A percentile compares a stretch with the other conserved stretches of the same genome.
phyloP scores from a whole-genome alignment of 2,888 invertebrate genomes.

The Choristoneura rosaceana region DNA sequence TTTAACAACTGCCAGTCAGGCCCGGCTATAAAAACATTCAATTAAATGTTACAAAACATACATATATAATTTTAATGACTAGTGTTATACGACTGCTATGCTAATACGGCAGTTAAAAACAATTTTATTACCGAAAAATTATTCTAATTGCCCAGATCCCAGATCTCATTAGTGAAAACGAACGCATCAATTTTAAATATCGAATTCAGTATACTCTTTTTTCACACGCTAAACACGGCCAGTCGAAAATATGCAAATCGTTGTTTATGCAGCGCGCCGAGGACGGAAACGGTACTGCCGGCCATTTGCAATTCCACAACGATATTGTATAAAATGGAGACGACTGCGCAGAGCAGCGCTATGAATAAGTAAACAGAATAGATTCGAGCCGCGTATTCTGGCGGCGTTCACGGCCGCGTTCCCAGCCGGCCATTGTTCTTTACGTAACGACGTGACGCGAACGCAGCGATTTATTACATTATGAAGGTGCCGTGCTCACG shows the following conservation, averaged over 20 bases:
- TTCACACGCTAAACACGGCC: conserved; percentile 55
- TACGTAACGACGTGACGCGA: conserved; percentile 73
- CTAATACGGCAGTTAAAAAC: conserved; percentile 9
- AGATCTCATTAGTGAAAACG: conserved; percentile 29
- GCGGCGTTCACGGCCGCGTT: conserved; percentile 72
- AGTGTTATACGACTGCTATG: conserved; percentile 2
- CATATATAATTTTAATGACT: conserved; percentile 8
- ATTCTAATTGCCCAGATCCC: conserved; percentile 10
- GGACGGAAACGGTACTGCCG: conserved; percentile 75
- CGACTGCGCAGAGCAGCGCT: conserved; percentile 51
- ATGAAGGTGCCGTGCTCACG: conserved; percentile 63
- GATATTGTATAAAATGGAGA: conserved; percentile 72
- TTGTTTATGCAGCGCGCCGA: conserved; percentile 64
- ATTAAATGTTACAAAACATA: neutral
- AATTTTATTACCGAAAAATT: conserved; percentile 12
- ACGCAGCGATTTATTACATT: conserved; percentile 61
- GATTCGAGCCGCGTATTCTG: conserved; percentile 62
- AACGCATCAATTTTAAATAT: conserved; percentile 24
- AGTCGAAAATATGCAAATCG: conserved; percentile 71
- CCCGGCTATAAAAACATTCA: neutral
- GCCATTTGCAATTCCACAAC: conserved; percentile 72
- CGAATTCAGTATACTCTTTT: conserved; percentile 48
- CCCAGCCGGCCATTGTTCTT: conserved; percentile 80
- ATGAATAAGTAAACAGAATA: conserved; percentile 72
- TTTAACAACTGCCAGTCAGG: neutral